A percentile compares a stretch with the other conserved stretches of the same genome.
Evolutionary conservation across 1,140 invertebrate genomes (phyloP).

Genomic region (Drosophila willistoni): DNA sequence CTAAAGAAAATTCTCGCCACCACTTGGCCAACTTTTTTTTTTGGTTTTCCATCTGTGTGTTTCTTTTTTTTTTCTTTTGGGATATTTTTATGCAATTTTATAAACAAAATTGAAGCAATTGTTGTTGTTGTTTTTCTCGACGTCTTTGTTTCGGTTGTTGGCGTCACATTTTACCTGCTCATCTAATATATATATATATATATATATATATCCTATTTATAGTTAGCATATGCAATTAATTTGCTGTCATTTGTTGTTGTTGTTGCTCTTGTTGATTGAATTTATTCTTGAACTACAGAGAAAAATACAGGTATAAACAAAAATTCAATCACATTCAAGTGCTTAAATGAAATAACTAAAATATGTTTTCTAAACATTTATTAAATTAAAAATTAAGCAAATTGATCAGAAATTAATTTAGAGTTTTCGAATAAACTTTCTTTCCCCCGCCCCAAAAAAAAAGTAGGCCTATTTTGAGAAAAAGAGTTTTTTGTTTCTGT

Average conservation of each 20-base stretch:
- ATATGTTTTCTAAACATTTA: too few relatives aligned
- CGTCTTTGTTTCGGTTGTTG: slow-evolving; percentile 36
- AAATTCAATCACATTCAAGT: slow-evolving; percentile 4
- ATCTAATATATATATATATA: background rate
- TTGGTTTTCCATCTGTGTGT: background rate
- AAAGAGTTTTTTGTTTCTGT: background rate
- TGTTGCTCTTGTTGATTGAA: slow-evolving; percentile 23
- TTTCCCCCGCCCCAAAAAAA: too few relatives aligned
- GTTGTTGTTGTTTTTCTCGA: slow-evolving; percentile 44
- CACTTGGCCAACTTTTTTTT: background rate
- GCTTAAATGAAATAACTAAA: slow-evolving; percentile 5
- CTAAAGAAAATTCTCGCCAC: slow-evolving; percentile 10
- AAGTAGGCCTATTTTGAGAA: too few relatives aligned
- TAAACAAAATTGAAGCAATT: slow-evolving; percentile 21
- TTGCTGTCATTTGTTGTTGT: slow-evolving; percentile 52
- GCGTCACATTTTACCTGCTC: slow-evolving; percentile 10
- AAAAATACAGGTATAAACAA: slow-evolving; percentile 12
- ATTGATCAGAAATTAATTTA: too few relatives aligned
- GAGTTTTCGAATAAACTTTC: too few relatives aligned
- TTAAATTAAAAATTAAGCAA: too few relatives aligned
- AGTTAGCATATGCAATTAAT: slow-evolving; percentile 58
- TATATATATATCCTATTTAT: slow-evolving; percentile 44
- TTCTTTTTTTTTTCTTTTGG: background rate
- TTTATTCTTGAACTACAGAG: slow-evolving; percentile 28
- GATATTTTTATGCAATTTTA: slow-evolving; percentile 16